phyloP scores from a whole-genome alignment of 2,888 invertebrate genomes.

The Drosophila paranaensis region DNA sequence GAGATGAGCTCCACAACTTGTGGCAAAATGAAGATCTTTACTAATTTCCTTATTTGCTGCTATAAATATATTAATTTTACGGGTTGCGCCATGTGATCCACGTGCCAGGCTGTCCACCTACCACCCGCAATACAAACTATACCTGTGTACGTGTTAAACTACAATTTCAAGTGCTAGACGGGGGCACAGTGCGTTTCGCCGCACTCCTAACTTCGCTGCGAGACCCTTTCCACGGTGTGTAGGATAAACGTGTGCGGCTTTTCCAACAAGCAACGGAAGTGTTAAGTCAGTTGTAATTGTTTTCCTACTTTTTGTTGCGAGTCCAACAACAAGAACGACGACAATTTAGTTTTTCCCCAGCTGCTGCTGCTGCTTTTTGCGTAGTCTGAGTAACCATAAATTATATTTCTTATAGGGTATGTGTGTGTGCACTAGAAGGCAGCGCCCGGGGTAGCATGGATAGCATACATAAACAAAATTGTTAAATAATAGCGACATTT shows the following conservation, averaged over 20 bases:
- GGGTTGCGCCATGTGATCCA: background rate
- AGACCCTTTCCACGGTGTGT: background rate
- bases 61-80: background rate
- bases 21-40: background rate
- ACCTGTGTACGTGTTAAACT: constrained; percentile 71
- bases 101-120: constrained; percentile 4
- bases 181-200: constrained; percentile 58
- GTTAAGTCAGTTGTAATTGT: constrained; percentile 81
- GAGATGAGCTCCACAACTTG: background rate
- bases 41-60: background rate
- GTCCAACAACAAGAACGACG: constrained; percentile 40
- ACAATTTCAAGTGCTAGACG: constrained; percentile 67
- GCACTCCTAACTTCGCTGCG: background rate
- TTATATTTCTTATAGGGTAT: constrained; percentile 57
- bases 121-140: constrained; percentile 10
- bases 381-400: constrained; percentile 70
- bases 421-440: constrained; percentile 6
- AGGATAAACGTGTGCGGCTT: constrained; percentile 68
- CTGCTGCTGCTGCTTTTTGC: constrained; percentile 12
- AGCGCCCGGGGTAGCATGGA: constrained; percentile 40
- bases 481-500: constrained; percentile 79
- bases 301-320: constrained; percentile 65
- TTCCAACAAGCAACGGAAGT: constrained; percentile 77
- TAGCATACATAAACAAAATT: constrained; percentile 69
- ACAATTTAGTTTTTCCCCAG: constrained; percentile 68